A percentile compares a stretch with the other conserved stretches of the same genome.
These are phyloP conservation scores for Drosophila acutilabella DNA, from an alignment of 2,888 invertebrate species.

Conservation along the genomic window DNA sequence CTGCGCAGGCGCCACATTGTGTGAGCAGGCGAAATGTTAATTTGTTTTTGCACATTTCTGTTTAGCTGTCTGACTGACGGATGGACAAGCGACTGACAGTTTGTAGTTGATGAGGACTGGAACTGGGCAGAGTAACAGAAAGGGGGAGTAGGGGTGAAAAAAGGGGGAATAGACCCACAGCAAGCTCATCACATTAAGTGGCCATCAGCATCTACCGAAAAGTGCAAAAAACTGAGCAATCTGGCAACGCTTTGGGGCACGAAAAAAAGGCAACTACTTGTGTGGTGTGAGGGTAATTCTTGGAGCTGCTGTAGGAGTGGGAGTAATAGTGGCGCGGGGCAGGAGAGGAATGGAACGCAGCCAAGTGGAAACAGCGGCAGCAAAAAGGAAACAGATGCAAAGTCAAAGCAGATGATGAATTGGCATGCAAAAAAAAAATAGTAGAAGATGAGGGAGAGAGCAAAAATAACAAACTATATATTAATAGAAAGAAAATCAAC, in stretches of 20 bases:
- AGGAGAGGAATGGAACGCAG: conserved; percentile 18
- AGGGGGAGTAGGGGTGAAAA: not conserved
- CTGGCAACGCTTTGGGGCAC: conserved; percentile 37
- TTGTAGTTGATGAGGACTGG: conserved; percentile 55
- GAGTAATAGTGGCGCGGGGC: not conserved
- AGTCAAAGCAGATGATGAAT: conserved; percentile 70
- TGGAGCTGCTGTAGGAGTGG: not conserved
- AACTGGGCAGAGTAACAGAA: conserved; percentile 13
- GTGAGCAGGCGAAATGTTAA: conserved; percentile 62
- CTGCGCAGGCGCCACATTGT: conserved; percentile 72
- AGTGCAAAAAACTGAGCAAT: conserved; percentile 40
- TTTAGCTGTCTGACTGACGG: conserved; percentile 41
- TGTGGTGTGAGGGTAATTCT: not conserved
- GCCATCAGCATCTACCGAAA: conserved; percentile 29
- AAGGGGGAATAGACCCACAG: not conserved
- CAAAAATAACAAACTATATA: conserved; percentile 32
- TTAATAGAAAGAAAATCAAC: conserved; percentile 33
- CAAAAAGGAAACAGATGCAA: conserved; percentile 56
- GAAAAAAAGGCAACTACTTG: conserved; percentile 15
- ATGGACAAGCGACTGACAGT: conserved; percentile 56
- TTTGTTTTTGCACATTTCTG: conserved; percentile 53
- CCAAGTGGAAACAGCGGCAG: conserved; percentile 49
- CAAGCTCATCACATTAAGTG: conserved; percentile 26
- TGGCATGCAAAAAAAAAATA: conserved; percentile 55
- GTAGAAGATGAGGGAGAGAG: not conserved